Evolutionary conservation across 2,113 vertebrate species (phyloP).

Genomic region (Podiceps cristatus): DNA sequence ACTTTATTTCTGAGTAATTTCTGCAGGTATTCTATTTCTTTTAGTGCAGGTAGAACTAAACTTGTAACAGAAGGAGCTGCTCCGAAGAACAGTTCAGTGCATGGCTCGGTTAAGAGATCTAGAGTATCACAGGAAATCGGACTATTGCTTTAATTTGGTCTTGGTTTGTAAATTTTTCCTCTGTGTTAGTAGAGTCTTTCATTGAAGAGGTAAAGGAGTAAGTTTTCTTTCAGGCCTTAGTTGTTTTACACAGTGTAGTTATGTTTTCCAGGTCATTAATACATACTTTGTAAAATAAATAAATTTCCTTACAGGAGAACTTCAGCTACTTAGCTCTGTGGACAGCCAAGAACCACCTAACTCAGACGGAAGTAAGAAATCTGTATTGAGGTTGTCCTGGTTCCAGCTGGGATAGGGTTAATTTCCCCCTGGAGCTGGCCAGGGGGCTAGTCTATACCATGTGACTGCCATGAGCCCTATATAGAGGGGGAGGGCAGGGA

Average conservation of each 20-base stretch:
- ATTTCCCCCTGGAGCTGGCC: no score
- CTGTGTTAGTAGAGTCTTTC: background rate
- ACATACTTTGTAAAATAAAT: background rate
- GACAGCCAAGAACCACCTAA: background rate
- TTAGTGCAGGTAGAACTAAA: background rate
- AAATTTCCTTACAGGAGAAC: background rate
- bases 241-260: background rate
- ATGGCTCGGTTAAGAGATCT: background rate
- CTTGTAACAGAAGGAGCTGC: rapidly evolving
- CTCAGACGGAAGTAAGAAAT: background rate
- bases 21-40: background rate
- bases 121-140: background rate
- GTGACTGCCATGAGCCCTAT: no score
- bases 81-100: background rate
- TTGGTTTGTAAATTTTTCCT: background rate
- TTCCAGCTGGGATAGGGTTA: no score
- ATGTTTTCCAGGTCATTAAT: background rate
- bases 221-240: background rate
- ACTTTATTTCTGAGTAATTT: background rate
- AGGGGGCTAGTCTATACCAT: no score
- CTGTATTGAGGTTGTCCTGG: background rate
- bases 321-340: rapidly evolving
- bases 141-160: background rate
- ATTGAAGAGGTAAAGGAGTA: background rate
- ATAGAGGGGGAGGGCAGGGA: no score